Conservation (phyloP, 2,113 vertebrate species). For the Oxyruncus cristatus region DNA sequence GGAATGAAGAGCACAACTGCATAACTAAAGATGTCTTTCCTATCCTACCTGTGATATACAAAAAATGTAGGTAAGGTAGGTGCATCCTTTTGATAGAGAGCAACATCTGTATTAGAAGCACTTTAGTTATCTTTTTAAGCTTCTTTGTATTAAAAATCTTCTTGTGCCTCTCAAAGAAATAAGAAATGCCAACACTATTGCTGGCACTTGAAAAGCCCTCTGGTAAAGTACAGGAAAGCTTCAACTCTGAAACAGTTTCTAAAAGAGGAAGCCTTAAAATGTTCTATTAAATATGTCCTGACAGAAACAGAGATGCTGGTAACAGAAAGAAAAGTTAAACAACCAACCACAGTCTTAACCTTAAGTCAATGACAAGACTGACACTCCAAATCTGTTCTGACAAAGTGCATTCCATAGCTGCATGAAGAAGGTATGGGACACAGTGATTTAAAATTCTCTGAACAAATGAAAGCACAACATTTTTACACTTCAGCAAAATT, state of each 20-base stretch:
- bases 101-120: background rate
- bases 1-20: background rate
- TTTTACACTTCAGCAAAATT: constrained; percentile 72
- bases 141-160: background rate
- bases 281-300: constrained; percentile 4
- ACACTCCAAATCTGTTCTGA: constrained; percentile 48
- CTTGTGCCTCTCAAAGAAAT: background rate
- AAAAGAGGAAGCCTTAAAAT: background rate
- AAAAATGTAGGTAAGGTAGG: background rate
- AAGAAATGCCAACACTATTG: background rate
- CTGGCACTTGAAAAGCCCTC: background rate
- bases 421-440: constrained; percentile 40
- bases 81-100: background rate
- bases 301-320: background rate
- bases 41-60: background rate
- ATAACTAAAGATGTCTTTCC: background rate
- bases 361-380: constrained; percentile 53
- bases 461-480: constrained; percentile 63
- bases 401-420: constrained; percentile 47
- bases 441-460: constrained; percentile 60
- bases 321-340: constrained; percentile 64
- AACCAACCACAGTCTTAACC: constrained; percentile 51
- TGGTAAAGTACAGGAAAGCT: background rate
- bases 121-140: background rate
- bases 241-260: background rate